Percentiles rank a stretch among this genome's conserved stretches.
Evolutionary conservation across 2,113 vertebrate species (phyloP).

Genomic region (Notothenia coriiceps): DNA sequence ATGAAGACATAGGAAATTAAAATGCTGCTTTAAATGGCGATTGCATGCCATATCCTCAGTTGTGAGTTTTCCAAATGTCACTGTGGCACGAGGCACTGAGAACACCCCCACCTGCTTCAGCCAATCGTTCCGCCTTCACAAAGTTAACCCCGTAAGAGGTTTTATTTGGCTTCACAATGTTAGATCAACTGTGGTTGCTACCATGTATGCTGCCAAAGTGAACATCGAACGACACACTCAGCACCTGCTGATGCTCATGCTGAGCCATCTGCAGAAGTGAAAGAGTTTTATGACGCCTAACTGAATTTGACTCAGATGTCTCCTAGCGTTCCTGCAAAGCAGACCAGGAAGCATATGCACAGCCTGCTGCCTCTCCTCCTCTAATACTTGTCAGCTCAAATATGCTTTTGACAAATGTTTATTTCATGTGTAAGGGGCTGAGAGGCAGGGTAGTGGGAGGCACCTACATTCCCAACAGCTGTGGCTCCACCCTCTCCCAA

Average conservation of each 20-base stretch:
- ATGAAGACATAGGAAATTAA: background rate
- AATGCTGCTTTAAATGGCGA: background rate
- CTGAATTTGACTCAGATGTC: slow-evolving; percentile 24
- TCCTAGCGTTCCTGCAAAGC: slow-evolving; percentile 24
- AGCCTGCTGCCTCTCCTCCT: background rate
- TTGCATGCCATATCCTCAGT: background rate
- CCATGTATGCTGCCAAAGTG: background rate
- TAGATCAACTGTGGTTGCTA: background rate
- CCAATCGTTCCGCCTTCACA: background rate
- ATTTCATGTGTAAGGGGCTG: too few relatives aligned
- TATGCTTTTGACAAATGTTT: too few relatives aligned
- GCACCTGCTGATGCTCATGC: slow-evolving; percentile 17
- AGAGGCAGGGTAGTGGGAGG: too few relatives aligned
- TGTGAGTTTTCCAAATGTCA: slow-evolving; percentile 6
- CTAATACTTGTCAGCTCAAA: too few relatives aligned
- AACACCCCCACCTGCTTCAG: background rate
- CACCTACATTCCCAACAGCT: too few relatives aligned
- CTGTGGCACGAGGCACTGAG: background rate
- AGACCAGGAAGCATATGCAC: slow-evolving; percentile 7
- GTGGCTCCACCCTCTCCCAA: too few relatives aligned
- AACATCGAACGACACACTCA: background rate
- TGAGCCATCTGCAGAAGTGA: slow-evolving; percentile 5
- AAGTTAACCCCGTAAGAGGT: background rate
- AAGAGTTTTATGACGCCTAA: background rate
- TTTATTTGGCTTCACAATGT: background rate